Percentiles rank a stretch among this genome's conserved stretches.
Evolutionary conservation across 23 tunicate genomes (phyloP).

Genomic region (Styela clava): DNA sequence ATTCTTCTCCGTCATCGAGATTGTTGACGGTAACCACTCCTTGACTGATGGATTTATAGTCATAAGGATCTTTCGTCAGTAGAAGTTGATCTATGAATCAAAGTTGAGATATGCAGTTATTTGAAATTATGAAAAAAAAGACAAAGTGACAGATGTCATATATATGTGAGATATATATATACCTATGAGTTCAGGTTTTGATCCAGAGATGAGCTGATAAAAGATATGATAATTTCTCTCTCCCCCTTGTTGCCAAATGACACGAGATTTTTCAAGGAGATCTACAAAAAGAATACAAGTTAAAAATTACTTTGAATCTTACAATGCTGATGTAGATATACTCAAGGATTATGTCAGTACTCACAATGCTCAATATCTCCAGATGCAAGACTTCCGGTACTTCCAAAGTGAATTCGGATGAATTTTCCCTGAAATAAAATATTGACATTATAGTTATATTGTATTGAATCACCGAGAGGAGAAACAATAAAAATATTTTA

Average conservation of each 20-base stretch:
- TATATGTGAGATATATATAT: no score
- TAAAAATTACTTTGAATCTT: no score
- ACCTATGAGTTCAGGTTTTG: conserved; percentile 91
- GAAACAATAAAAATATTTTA: no score
- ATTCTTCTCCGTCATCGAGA: conserved; percentile 36
- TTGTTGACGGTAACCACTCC: conserved; percentile 29
- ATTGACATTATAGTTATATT: neutral
- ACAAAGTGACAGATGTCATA: no score
- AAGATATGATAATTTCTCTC: conserved; percentile 89
- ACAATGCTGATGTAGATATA: no score
- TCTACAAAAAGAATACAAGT: conserved; percentile 8
- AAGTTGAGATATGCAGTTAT: no score
- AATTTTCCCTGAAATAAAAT: conserved; percentile 70
- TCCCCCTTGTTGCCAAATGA: conserved; percentile 84
- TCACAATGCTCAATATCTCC: conserved; percentile 97
- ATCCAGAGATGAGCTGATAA: conserved; percentile 85
- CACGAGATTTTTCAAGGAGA: conserved; percentile 91
- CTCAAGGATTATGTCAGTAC: no score
- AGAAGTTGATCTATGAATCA: conserved; percentile 26
- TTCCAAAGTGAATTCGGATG: conserved; percentile 95
- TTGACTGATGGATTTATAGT: conserved; percentile 31
- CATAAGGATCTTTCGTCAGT: conserved; percentile 38
- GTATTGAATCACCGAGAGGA: neutral
- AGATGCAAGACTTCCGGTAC: conserved; percentile 88
- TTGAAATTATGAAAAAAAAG: no score